Evolutionary conservation across 2,888 invertebrate genomes (phyloP), one percentile per base, ranked within the genome.

Genomic region (Sminthurides aquaticus): DNA sequence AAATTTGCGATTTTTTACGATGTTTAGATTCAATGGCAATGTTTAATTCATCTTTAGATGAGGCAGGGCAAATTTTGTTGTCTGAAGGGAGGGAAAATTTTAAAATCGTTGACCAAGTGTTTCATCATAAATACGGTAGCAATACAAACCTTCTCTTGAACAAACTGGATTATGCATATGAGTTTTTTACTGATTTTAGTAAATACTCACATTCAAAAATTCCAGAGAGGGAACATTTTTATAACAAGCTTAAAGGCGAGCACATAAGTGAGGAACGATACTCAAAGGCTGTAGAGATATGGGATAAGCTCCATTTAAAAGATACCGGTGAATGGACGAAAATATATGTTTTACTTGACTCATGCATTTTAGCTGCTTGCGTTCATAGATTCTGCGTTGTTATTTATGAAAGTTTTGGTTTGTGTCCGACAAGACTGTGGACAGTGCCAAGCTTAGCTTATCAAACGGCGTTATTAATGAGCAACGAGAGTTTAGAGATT

Each of bases 201-300:
- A 52, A 52, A 52, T 52, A 20, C 20, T 8, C 8, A 5, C 20
- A 27, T 15, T 28, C 8, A 2, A 22, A 27, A 8, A 15, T 63
- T 15, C 63, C 63, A 2, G 26, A 57, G 18, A 20, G n/a, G 26
- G 49, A 25, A 18, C 27, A 18, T 20, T 63, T 63, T n/a, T 49
- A 63, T 22, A 49, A 48, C 1, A 26, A 57, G 20, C 26, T 63
- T 2, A 49, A 56, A 2, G 57, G 25, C 1, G 18, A 5, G 15
- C 26, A 22, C 1, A 57, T 62, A 2, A n/a, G 20, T 11, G 27
- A 62, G 15, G 57, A 57, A 11, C 15, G 28, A 22, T 63, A 63
- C 49, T 18, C 48, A n/a, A 48, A 57, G 27, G 57, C 29, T 3
- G 1, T 28, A 27, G 15, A 26, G 1, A 49, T 63, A 1, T 63